These are phyloP conservation scores for Apistogramma diplotaenia DNA, from an alignment of 2,113 vertebrate species.

Conservation along the genomic window DNA sequence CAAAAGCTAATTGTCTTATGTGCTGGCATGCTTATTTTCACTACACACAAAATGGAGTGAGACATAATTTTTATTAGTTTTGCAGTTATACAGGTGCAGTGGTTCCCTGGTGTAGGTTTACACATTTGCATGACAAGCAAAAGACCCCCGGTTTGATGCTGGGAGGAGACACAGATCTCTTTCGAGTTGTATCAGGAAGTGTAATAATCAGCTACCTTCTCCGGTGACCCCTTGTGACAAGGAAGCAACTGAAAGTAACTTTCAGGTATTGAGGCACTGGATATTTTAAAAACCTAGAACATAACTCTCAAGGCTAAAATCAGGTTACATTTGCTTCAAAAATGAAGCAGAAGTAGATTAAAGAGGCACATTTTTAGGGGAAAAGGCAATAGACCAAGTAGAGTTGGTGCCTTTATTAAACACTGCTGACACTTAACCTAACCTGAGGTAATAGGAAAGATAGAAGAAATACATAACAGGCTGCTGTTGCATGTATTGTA, in stretches of 20 bases:
- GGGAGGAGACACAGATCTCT: too few relatives aligned
- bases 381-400: too few relatives aligned
- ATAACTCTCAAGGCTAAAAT: neutral
- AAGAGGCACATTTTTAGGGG: neutral
- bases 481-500: neutral
- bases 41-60: too few relatives aligned
- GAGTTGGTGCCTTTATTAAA: neutral
- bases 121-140: too few relatives aligned
- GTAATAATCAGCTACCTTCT: too few relatives aligned
- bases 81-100: neutral
- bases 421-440: neutral
- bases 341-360: neutral
- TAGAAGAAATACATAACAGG: neutral
- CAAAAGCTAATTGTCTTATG: neutral
- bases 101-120: too few relatives aligned
- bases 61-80: neutral
- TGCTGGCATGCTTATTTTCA: too few relatives aligned
- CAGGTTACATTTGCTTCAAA: neutral
- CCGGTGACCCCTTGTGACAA: too few relatives aligned
- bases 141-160: too few relatives aligned
- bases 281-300: neutral
- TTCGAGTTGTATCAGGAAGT: too few relatives aligned
- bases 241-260: too few relatives aligned
- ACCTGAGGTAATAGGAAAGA: neutral
- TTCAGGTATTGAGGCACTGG: neutral